These are phyloP conservation scores for Acipenser oxyrinchus DNA, from an alignment of 2,797 vertebrate genomes.

Conservation along the genomic window DNA sequence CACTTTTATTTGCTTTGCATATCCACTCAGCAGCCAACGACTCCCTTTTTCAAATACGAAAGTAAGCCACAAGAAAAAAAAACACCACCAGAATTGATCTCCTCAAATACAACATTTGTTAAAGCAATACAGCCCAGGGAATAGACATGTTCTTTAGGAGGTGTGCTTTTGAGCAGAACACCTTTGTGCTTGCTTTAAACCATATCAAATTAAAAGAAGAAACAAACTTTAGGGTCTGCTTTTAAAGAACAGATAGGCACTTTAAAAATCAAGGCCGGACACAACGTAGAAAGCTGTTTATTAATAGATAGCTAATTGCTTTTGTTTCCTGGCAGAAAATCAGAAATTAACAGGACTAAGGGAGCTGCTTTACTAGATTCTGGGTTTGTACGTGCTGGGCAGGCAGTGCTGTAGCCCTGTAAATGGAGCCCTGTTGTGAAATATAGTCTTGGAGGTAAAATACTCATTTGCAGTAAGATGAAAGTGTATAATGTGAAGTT, in stretches of 20 bases:
- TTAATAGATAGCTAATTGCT: conserved; percentile 40
- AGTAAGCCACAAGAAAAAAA: background rate
- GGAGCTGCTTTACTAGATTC: conserved; percentile 12
- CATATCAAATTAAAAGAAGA: background rate
- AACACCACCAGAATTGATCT: background rate
- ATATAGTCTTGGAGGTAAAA: conserved; percentile 12
- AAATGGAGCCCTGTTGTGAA: background rate
- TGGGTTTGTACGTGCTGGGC: conserved; percentile 1
- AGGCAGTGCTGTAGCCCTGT: conserved; percentile 3
- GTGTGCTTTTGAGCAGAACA: background rate
- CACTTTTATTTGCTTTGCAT: conserved; percentile 17
- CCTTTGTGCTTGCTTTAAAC: background rate
- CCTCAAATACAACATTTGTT: background rate
- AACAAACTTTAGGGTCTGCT: background rate
- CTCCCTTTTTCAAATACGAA: conserved; percentile 1
- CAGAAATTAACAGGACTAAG: conserved; percentile 36
- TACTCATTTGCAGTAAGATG: conserved; percentile 15
- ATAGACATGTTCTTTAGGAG: background rate
- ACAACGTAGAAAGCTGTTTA: conserved; percentile 32
- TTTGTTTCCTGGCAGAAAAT: conserved; percentile 29
- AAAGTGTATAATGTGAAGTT: conserved; percentile 14
- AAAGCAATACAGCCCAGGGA: background rate
- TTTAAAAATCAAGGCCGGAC: conserved; percentile 34
- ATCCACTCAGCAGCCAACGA: background rate
- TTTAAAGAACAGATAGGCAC: conserved; percentile 19